Evolutionary conservation across 2,113 vertebrate species (phyloP).

Genomic region (Tauraco erythrolophus): DNA sequence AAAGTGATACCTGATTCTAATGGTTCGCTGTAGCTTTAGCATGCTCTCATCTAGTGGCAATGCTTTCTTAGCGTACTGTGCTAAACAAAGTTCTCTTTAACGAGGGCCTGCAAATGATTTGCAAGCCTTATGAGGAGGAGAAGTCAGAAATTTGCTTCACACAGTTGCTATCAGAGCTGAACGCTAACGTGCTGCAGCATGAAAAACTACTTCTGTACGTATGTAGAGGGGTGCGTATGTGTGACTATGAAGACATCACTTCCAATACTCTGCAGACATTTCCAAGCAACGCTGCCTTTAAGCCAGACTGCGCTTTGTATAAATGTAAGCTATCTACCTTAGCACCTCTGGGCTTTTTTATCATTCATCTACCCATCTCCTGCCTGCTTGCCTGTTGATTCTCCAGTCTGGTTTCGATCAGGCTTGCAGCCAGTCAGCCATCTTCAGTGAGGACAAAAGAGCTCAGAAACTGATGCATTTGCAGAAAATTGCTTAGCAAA

Average conservation of each 20-base stretch:
- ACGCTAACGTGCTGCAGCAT: background rate
- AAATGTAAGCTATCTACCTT: background rate
- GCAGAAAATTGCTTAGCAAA: background rate
- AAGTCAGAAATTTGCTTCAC: background rate
- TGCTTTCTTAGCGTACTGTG: constrained; percentile 21
- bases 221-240: fast-evolving
- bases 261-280: background rate
- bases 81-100: constrained; percentile 43
- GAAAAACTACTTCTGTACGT: background rate
- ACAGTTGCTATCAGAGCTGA: background rate
- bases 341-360: background rate
- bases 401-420: background rate
- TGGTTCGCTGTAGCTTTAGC: background rate
- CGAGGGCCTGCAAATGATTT: constrained; percentile 32
- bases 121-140: background rate
- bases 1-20: constrained; percentile 62
- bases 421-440: background rate
- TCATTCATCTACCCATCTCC: background rate
- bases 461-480: background rate
- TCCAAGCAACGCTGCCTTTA: background rate
- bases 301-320: background rate
- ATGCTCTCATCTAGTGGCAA: constrained; percentile 59
- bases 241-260: background rate
- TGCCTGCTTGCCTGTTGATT: background rate
- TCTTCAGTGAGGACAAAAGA: background rate